Evolutionary conservation across 1,140 invertebrate genomes (phyloP), one percentile per base, ranked within the genome.

Genomic region (Drosophila ercepeae): DNA sequence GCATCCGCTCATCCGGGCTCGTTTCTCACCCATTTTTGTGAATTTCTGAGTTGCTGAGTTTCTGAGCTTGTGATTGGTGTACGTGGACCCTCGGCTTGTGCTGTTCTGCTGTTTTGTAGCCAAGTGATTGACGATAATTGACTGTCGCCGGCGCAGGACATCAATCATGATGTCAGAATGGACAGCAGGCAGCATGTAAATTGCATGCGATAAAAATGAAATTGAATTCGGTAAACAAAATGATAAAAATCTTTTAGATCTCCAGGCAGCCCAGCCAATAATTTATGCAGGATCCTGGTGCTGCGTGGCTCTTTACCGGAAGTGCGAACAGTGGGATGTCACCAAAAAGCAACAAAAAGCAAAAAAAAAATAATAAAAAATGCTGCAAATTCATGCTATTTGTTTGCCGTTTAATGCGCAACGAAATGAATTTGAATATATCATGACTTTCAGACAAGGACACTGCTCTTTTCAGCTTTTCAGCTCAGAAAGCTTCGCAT

Each of bases 61-160:
- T 27, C 9, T 32, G 29, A 32, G 11, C 11, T 32, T 32, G 29
- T 32, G 29, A 32, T 32, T 32, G 29, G 7, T 21, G 29, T 27
- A 51, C 25, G 23, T 65, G 63, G 19, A 18, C 16, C 34, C 49
- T 46, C 23, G 41, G 29, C 14, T 11, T n/a, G 16, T 5, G 16
- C 16, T 42, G 6, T 16, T 7, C 44, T 34, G 32, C 44, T 41
- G 61, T 49, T 42, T 51, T 61, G 50, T 58, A 65, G 76, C 54
- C 82, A 58, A 77, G 81, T 86, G 81, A 86, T 88, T 86, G 81
- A 86, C 81, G 77, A 86, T 86, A 86, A 86, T 86, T 86, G 81
- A 86, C 82, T 86, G 81, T 86, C 81, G 81, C 82, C 76, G 23
- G 81, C 81, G 73, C 53, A 48, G 48, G 76, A 73, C 81, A 86